Evolutionary conservation across 2,888 invertebrate species (phyloP), one percentile per base, ranked within the genome.

Genomic region (Brassicogethes aeneus): DNA sequence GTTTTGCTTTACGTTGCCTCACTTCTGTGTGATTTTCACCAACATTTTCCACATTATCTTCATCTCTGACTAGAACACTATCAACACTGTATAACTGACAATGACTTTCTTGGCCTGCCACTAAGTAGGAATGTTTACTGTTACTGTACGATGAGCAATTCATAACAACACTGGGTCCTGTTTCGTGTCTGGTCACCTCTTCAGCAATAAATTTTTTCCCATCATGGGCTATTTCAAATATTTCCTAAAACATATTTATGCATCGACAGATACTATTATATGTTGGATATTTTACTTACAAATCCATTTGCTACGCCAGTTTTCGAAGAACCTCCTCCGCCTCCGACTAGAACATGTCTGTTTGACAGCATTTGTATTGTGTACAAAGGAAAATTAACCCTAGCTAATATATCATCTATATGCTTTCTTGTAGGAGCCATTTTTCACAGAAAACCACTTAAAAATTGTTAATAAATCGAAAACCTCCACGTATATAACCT

Each of bases 241-340:
- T 87, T 78, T 94, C 92, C 93, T 93, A 62, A 41, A 54, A 56
- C 44, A 37, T 45, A 44, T 44, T 15, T 36, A 8, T 40, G 12
- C 36, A 23, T 34, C 31, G 31, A 16, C 35, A 32, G n/a, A n/a
- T n/a, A n/a, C n/a, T n/a, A n/a, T n/a, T n/a, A n/a, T n/a, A n/a
- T n/a, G n/a, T n/a, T n/a, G 34, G 37, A 12, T 38, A 40, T 30
- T 5, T 23, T 45, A 80, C 89, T 83, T 73, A 92, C 95, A 72
- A 99, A 91, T 66, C 93, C 92, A 77, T 99, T 99, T 29, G 88
- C 86, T 41, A 99, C 90, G 40, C 99, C 99, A 34, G 96, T 96
- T 68, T 94, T 95, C 12, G 95, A 85, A 29, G 91, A 85, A 42
- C 99, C 97, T 45, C 97, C 99, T 40, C 97, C 97, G 40, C 97